Evolutionary conservation across 2,888 invertebrate genomes (phyloP).

Genomic region (Apoderus coryli): DNA sequence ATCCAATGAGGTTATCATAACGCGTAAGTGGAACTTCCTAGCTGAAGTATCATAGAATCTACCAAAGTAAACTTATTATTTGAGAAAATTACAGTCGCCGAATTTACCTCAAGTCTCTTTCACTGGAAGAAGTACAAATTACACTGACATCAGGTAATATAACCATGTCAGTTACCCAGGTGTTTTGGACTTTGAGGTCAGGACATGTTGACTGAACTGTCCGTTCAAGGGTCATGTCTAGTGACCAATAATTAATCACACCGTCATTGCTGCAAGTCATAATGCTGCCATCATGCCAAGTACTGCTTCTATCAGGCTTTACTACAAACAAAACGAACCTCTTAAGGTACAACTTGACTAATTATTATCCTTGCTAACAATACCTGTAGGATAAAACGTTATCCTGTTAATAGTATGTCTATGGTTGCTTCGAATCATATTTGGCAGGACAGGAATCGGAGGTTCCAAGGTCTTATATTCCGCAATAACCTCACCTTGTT

Average conservation of each 20-base stretch:
- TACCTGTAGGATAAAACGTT: conserved; percentile 42
- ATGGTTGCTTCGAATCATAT: conserved; percentile 48
- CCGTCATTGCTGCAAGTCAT: conserved; percentile 66
- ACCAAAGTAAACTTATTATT: neutral
- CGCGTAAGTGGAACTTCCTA: conserved; percentile 54
- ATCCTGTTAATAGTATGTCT: conserved; percentile 52
- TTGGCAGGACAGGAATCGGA: conserved; percentile 46
- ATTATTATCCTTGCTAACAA: no score
- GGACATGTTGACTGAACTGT: conserved; percentile 49
- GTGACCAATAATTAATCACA: conserved; percentile 61
- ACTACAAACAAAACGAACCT: conserved; percentile 9
- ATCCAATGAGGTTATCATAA: conserved; percentile 53
- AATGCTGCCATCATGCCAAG: conserved; percentile 52
- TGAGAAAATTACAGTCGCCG: no score
- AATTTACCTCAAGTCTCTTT: conserved; percentile 49
- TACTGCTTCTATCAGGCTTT: conserved; percentile 38
- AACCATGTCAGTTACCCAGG: conserved; percentile 61
- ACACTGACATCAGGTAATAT: conserved; percentile 64
- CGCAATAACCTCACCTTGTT: conserved; percentile 46
- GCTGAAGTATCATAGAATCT: conserved; percentile 64
- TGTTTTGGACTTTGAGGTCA: conserved; percentile 41
- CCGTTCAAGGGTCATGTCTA: conserved; percentile 50
- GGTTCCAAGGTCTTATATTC: conserved; percentile 45
- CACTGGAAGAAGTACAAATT: conserved; percentile 61
- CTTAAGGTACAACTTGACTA: no score